phyloP scores from a whole-genome alignment of 1,140 invertebrate species.

The Bombus fervidus region DNA sequence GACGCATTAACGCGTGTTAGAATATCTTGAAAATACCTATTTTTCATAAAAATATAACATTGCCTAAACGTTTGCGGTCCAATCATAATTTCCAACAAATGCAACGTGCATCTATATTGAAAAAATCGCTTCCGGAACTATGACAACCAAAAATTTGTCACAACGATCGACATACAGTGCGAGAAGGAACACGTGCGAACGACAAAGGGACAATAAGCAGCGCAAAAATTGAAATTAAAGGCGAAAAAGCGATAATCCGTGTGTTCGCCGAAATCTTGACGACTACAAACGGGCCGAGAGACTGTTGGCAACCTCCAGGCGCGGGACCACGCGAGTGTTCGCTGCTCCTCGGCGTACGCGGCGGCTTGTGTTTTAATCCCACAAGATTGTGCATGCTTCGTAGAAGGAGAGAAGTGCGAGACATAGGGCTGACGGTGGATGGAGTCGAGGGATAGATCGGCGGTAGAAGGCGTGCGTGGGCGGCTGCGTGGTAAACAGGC shows the following conservation, averaged over 20 bases:
- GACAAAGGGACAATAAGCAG: too few species aligned
- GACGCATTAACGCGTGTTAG: too few species aligned
- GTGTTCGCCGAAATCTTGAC: constrained; percentile 74
- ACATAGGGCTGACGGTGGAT: constrained; percentile 8
- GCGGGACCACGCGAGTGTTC: constrained; percentile 38
- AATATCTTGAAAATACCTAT: too few species aligned
- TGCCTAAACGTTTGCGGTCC: too few species aligned
- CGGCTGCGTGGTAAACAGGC: constrained; percentile 58
- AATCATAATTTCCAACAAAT: too few species aligned
- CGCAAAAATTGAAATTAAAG: constrained; percentile 67
- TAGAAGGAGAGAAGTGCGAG: constrained; percentile 50
- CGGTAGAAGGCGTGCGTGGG: constrained; percentile 50
- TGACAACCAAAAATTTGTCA: too few species aligned
- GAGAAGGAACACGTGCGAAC: too few species aligned
- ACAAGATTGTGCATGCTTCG: constrained; percentile 73
- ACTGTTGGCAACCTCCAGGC: constrained; percentile 48
- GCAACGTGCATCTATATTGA: too few species aligned
- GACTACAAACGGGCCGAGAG: constrained; percentile 74
- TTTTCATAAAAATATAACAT: too few species aligned
- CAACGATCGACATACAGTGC: too few species aligned
- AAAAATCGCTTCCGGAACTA: too few species aligned
- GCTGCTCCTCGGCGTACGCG: constrained; percentile 49
- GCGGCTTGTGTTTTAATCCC: constrained; percentile 77
- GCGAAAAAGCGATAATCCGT: constrained; percentile 44
- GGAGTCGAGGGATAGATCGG: constrained; percentile 25